Evolutionary conservation across 64 coral and sea anemone genomes (phyloP), one percentile per base, ranked within the genome.

Genomic region (Cladopsammia gracilis): DNA sequence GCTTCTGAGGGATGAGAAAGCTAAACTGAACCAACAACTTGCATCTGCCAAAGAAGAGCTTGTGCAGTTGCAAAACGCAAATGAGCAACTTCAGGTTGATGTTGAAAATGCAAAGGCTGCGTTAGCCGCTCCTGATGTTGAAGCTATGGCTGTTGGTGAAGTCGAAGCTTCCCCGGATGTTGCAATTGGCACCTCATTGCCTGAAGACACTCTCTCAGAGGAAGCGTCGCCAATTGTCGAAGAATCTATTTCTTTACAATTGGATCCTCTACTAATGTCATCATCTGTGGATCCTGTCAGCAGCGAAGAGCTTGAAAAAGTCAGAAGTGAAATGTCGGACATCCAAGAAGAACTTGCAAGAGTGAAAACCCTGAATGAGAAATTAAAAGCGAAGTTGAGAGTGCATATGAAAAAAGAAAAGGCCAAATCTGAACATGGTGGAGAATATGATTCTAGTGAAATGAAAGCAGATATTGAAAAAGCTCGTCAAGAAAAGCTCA

Each of bases 391-490:
- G 19, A 93, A 78, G 18, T 34, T 93, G 15, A 65, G 60, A 70
- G 81, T 43, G 4, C 19, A 76, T 5, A 61, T 93, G 6, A 73
- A 89, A 83, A 88, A 72, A 19, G 86, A 89, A 64, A 82, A 79
- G 66, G 76, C 50, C 51, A 89, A 89, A 71, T 68, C 92, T 19
- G 73, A 67, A 4, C 73, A 80, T n/a, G 57, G 74, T 46, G 86
- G 90, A 25, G 88, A 82, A 25, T 48, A 70, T 6, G 88, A 94
- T 19, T 94, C 92, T n/a, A 87, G 88, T 67, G 86, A 90, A 22
- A 71, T 97, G 7, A 85, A 72, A 67, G 69, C 48, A 47, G 92
- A 97, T 70, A 91, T 97, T 78, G 95, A 97, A 47, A 56, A 94
- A 81, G 89, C 88, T 91, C 52, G 72, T 25, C 62, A 87, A 56